Conservation (phyloP, 2,797 vertebrate genomes). For the Amblyraja radiata region DNA sequence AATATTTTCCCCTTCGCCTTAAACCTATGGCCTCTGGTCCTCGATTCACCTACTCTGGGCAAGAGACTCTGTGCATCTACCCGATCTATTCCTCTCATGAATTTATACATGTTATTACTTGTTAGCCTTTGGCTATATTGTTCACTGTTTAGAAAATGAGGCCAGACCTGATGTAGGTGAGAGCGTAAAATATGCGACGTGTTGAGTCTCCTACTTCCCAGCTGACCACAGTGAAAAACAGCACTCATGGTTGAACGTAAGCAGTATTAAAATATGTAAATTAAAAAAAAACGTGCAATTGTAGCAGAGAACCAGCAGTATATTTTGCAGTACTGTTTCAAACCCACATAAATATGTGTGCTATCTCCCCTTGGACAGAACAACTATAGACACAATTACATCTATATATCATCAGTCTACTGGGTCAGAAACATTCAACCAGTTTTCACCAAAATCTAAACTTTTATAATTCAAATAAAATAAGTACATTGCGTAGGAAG, state of each 20-base stretch:
- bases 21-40: no score
- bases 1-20: no score
- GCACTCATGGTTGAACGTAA: no score
- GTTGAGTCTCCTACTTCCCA: neutral
- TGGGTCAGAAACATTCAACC: neutral
- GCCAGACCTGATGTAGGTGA: neutral
- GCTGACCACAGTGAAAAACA: neutral
- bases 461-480: neutral
- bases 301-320: neutral
- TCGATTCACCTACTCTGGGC: no score
- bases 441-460: neutral
- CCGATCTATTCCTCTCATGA: no score
- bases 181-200: neutral
- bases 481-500: neutral
- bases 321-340: neutral
- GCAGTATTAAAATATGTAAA: neutral
- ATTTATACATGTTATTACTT: no score
- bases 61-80: no score
- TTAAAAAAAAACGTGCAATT: neutral
- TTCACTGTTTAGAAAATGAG: neutral
- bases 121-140: neutral
- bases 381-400: neutral
- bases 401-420: neutral
- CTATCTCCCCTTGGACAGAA: neutral
- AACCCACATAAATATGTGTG: neutral